A percentile compares a stretch with the other conserved stretches of the same genome.
These are phyloP conservation scores for Gouania willdenowi DNA, from an alignment of 2,797 vertebrate genomes.

Conservation along the genomic window DNA sequence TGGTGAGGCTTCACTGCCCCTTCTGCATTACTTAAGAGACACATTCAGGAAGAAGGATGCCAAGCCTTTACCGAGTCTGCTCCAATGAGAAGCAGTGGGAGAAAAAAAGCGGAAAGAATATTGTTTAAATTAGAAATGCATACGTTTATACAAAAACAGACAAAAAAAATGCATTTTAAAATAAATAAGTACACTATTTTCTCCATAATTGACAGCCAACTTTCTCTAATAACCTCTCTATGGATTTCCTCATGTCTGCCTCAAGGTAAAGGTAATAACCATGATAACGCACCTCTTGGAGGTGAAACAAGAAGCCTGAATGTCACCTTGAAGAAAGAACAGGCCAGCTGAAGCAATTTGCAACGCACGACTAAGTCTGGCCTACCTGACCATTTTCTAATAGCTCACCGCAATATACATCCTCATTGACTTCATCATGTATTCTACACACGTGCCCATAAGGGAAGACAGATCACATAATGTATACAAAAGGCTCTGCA, in stretches of 20 bases:
- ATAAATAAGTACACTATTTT: too few relatives aligned
- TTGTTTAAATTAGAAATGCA: too few relatives aligned
- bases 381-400: slow-evolving; percentile 46
- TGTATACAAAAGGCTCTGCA: not conserved
- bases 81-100: slow-evolving; percentile 11
- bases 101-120: too few relatives aligned
- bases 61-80: not conserved
- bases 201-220: not conserved
- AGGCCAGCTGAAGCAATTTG: slow-evolving; percentile 46
- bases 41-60: not conserved
- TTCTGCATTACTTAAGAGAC: not conserved
- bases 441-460: slow-evolving; percentile 28
- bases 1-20: not conserved
- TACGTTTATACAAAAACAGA: too few relatives aligned
- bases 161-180: too few relatives aligned
- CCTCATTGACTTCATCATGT: slow-evolving; percentile 22
- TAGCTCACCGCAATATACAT: slow-evolving; percentile 49
- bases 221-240: not conserved
- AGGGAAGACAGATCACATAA: not conserved
- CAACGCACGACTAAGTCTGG: slow-evolving; percentile 42
- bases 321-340: slow-evolving; percentile 54
- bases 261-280: not conserved
- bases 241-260: not conserved
- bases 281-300: slow-evolving; percentile 23
- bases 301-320: slow-evolving; percentile 36